These are phyloP conservation scores for Halocynthia aurantium DNA, from an alignment of 23 tunicate genomes.

Conservation along the genomic window DNA sequence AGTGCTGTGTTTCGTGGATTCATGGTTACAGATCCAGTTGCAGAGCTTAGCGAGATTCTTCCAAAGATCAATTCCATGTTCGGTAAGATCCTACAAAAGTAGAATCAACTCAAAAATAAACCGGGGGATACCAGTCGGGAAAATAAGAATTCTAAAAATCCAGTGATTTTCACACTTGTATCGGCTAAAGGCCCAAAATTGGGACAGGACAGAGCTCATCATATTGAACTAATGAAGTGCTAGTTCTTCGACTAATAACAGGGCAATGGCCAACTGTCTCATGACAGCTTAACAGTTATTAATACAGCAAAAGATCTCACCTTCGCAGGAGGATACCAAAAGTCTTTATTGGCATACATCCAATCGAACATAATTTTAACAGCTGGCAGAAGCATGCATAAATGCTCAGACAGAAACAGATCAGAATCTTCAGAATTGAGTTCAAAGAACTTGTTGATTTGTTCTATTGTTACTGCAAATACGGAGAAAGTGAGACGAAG, in stretches of 20 bases:
- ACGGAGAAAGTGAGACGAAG: conserved; percentile 42
- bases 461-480: conserved; percentile 37
- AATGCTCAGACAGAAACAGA: conserved; percentile 14
- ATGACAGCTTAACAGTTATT: too few relatives aligned
- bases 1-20: conserved; percentile 7
- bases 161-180: too few relatives aligned
- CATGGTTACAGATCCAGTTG: conserved; percentile 54
- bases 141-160: too few relatives aligned
- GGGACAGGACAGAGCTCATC: too few relatives aligned
- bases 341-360: conserved; percentile 52
- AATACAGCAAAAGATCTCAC: conserved; percentile 1
- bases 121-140: too few relatives aligned
- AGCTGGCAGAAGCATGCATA: conserved; percentile 34
- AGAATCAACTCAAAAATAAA: too few relatives aligned
- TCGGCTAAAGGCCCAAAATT: too few relatives aligned
- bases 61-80: conserved; percentile 33
- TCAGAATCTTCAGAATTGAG: not conserved
- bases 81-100: conserved; percentile 1
- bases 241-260: too few relatives aligned
- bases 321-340: conserved; percentile 72
- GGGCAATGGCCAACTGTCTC: too few relatives aligned
- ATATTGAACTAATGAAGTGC: too few relatives aligned
- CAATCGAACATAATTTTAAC: conserved; percentile 71
- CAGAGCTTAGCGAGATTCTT: conserved; percentile 60
- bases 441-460: conserved; percentile 22